Conservation (phyloP, 1,140 invertebrate genomes). For the Nephotettix cincticeps region DNA sequence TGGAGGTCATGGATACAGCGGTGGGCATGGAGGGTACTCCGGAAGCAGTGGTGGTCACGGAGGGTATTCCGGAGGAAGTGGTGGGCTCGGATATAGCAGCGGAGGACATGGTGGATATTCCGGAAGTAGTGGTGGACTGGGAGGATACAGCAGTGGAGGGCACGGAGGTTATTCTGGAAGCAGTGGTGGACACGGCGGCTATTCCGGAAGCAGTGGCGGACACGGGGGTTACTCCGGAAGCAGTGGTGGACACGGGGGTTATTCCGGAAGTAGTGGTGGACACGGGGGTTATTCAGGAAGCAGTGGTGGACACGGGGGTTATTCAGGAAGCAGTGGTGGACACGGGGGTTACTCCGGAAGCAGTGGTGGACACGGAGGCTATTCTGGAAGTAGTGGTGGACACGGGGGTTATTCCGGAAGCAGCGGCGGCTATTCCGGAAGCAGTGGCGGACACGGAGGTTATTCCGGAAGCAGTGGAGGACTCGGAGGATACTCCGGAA, state of each 20-base stretch:
- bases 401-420: background rate
- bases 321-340: no score
- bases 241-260: background rate
- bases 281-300: background rate
- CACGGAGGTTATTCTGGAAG: background rate
- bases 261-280: background rate
- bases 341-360: background rate
- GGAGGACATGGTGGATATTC: background rate
- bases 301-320: no score
- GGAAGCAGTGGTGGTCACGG: background rate
- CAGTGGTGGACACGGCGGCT: constrained; percentile 2
- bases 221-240: background rate
- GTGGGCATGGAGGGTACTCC: background rate
- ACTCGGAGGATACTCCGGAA: background rate
- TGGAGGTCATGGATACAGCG: constrained; percentile 3
- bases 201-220: background rate
- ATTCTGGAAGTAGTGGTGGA: background rate
- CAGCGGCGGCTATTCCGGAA: background rate
- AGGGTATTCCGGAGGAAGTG: constrained; percentile 4
- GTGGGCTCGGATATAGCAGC: background rate
- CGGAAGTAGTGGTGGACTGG: background rate
- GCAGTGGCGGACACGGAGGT: background rate
- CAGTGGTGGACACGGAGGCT: background rate
- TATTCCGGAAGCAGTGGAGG: background rate
- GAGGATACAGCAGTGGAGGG: background rate